phyloP scores from a whole-genome alignment of 2,113 vertebrate species.

The Hydrolagus affinis region DNA sequence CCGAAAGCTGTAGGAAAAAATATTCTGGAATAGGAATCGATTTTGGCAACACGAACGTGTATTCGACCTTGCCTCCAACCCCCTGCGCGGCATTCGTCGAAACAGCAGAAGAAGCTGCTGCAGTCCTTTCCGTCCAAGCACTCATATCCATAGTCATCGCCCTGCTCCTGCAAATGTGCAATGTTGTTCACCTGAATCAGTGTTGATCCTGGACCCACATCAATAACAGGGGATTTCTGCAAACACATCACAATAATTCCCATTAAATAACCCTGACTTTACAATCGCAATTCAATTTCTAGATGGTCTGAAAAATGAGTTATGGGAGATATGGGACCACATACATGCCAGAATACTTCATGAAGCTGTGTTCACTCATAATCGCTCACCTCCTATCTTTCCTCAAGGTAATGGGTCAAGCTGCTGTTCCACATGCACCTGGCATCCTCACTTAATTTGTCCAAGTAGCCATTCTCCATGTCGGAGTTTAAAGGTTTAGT shows the following conservation, averaged over 20 bases:
- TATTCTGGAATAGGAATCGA: conserved; percentile 87
- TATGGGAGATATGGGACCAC: too few relatives aligned
- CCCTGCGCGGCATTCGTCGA: conserved; percentile 86
- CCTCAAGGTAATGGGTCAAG: too few relatives aligned
- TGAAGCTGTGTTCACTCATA: too few relatives aligned
- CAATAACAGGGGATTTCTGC: conserved; percentile 62
- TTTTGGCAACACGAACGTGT: conserved; percentile 90
- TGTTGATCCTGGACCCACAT: conserved; percentile 73
- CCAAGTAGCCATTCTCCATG: too few relatives aligned
- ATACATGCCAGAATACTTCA: too few relatives aligned
- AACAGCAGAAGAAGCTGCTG: conserved; percentile 89
- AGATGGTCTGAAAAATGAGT: too few relatives aligned
- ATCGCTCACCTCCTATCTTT: too few relatives aligned
- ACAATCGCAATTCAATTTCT: too few relatives aligned
- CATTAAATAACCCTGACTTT: neutral
- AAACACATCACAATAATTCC: conserved; percentile 9
- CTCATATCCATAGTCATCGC: conserved; percentile 72
- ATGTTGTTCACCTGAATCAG: conserved; percentile 83
- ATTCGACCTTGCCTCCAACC: conserved; percentile 87
- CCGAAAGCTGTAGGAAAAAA: conserved; percentile 94
- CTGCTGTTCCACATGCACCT: too few relatives aligned
- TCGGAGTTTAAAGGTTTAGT: too few relatives aligned
- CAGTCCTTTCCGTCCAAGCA: conserved; percentile 93
- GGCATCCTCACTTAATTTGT: too few relatives aligned
- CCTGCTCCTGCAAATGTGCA: conserved; percentile 63